phyloP scores from a whole-genome alignment of 1,140 invertebrate species.

The Trinorchestia longiramus region DNA sequence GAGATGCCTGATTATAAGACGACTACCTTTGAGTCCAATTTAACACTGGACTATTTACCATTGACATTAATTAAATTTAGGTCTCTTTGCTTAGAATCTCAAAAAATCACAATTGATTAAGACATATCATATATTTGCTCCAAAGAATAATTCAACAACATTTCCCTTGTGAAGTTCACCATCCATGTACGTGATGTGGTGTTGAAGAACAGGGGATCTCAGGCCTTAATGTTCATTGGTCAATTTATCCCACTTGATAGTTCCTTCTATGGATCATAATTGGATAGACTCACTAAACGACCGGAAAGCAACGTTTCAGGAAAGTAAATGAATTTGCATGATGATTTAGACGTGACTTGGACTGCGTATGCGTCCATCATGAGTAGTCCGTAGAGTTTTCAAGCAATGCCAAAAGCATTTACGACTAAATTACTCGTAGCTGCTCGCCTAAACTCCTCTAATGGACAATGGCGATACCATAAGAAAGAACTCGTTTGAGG shows the following conservation, averaged over 20 bases:
- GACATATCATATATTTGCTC: too few species aligned
- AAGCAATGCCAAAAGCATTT: constrained; percentile 20
- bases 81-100: too few species aligned
- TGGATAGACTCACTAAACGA: not conserved
- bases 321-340: constrained; percentile 1
- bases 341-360: constrained; percentile 18
- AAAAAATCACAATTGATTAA: too few species aligned
- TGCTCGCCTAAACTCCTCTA: constrained; percentile 20
- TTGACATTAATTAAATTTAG: too few species aligned
- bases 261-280: not conserved
- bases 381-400: not conserved
- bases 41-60: not conserved
- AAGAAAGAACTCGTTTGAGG: constrained; percentile 44
- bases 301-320: not conserved
- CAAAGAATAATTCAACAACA: too few species aligned
- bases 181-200: not conserved
- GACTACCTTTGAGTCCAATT: not conserved
- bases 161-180: too few species aligned
- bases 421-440: constrained; percentile 28
- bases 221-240: not conserved
- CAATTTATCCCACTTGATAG: not conserved
- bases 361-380: not conserved
- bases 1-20: not conserved
- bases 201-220: not conserved
- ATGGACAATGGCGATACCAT: constrained; percentile 54